phyloP scores from a whole-genome alignment of 2,888 invertebrate species.

The Drosophila prolongata region DNA sequence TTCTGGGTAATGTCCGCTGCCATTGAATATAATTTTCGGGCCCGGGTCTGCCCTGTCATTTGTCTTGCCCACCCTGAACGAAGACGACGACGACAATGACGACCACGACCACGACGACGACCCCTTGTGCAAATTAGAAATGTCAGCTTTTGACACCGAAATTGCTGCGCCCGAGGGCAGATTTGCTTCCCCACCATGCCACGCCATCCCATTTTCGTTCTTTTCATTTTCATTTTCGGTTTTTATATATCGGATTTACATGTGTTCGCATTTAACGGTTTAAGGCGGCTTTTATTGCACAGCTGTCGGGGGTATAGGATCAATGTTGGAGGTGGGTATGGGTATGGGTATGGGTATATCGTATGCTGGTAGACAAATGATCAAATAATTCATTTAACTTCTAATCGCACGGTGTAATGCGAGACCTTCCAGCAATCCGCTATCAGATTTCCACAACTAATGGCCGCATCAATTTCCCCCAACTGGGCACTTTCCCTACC shows the following conservation, averaged over 20 bases:
- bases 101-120: slow-evolving; percentile 9
- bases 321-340: slow-evolving; percentile 1
- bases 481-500: slow-evolving; percentile 22
- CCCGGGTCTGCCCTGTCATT: slow-evolving; percentile 61
- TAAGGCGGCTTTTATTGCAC: slow-evolving; percentile 34
- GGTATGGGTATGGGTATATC: not conserved
- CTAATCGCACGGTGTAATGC: slow-evolving; percentile 36
- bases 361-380: slow-evolving; percentile 47
- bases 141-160: slow-evolving; percentile 78
- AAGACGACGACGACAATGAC: not conserved
- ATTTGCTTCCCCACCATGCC: slow-evolving; percentile 36
- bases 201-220: slow-evolving; percentile 11
- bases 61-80: slow-evolving; percentile 61
- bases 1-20: slow-evolving; percentile 23
- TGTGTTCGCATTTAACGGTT: slow-evolving; percentile 66
- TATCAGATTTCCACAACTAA: slow-evolving; percentile 43
- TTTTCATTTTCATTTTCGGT: slow-evolving; percentile 18
- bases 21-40: slow-evolving; percentile 63
- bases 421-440: slow-evolving; percentile 15
- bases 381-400: slow-evolving; percentile 38
- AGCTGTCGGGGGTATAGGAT: slow-evolving; percentile 27
- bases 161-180: slow-evolving; percentile 62
- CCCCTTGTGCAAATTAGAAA: slow-evolving; percentile 71
- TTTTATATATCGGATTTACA: slow-evolving; percentile 63
- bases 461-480: slow-evolving; percentile 28